Base-by-base conservation (phyloP, 2,888 invertebrate genomes). In the Dromius quadrimaculatus region DNA sequence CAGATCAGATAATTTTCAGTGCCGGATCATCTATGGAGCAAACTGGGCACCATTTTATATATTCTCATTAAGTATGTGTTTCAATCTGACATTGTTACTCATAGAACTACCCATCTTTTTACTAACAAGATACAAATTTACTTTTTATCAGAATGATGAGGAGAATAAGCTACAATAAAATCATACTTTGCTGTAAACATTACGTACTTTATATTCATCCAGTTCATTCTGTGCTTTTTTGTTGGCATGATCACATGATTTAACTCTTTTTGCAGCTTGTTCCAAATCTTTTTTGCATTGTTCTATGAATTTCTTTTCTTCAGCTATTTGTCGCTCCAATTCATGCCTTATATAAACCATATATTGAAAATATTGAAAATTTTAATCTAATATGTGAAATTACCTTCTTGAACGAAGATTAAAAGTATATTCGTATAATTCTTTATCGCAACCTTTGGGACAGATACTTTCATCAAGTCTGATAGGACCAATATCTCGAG, bases 381-480 rank as follows among this genome's bases (percentile, higher is more conserved):
- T n/a, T n/a, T n/a, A n/a, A n/a, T n/a, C n/a, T n/a, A n/a, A n/a
- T n/a, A n/a, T n/a, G n/a, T n/a, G n/a, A n/a, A n/a, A 13, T 19
- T 81, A 87, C 85, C 90, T 85, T 71, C 87, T 84, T 20, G 85
- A 80, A 59, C 93, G 84, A 75, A 91, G 80, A 8, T 85, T 82
- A 75, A 92, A 90, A 1, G 91, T 88, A 74, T 87, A 81, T 32
- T 91, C 87, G 77, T 88, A 93, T n/a, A 91, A 79, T 0, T 87
- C 84, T 28, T 80, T 83, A 63, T 92, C 92, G 74, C 92, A 90
- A 0, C 89, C 92, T 20, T 87, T 84, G 0, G 93, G 93, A 74
- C 92, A 92, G 8, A 89, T 81, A 73, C 85, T 87, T 73, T 93
- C 91, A 77, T 93, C 92, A 4, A 91, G 84, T 9, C 87, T 85